These are phyloP conservation scores for Campoletis sonorensis DNA, from an alignment of 1,140 invertebrate genomes.

Conservation along the genomic window DNA sequence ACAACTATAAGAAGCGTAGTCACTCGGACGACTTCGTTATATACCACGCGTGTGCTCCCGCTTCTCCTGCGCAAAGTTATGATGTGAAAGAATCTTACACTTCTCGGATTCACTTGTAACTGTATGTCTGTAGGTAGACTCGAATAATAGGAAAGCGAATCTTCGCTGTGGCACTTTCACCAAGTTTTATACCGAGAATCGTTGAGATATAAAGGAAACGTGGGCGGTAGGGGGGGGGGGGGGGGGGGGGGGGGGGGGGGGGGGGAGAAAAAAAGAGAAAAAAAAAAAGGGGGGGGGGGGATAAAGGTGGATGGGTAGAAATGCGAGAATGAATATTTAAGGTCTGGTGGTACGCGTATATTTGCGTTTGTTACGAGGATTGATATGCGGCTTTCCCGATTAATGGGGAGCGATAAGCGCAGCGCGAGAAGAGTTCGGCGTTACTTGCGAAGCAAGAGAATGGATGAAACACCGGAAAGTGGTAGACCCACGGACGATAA, in stretches of 20 bases:
- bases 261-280: no score
- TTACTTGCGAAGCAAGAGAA: background rate
- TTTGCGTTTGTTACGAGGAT: background rate
- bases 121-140: background rate
- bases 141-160: background rate
- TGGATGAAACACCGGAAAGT: conserved; percentile 13
- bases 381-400: conserved; percentile 5
- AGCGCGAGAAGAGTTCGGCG: background rate
- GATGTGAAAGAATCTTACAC: conserved; percentile 25
- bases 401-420: background rate
- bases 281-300: background rate
- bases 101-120: background rate
- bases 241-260: no score
- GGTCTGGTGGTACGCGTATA: background rate
- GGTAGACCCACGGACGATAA: background rate
- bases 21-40: conserved; percentile 18
- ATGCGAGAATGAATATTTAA: background rate
- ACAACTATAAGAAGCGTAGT: conserved; percentile 33
- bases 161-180: conserved; percentile 15
- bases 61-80: background rate
- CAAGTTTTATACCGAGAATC: conserved; percentile 10
- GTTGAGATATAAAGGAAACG: background rate
- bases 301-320: background rate
- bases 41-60: background rate
- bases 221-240: background rate